A percentile compares a stretch with the other conserved stretches of the same genome.
phyloP scores from a whole-genome alignment of 2,888 invertebrate species.

The Lasioglossum figueresi region DNA sequence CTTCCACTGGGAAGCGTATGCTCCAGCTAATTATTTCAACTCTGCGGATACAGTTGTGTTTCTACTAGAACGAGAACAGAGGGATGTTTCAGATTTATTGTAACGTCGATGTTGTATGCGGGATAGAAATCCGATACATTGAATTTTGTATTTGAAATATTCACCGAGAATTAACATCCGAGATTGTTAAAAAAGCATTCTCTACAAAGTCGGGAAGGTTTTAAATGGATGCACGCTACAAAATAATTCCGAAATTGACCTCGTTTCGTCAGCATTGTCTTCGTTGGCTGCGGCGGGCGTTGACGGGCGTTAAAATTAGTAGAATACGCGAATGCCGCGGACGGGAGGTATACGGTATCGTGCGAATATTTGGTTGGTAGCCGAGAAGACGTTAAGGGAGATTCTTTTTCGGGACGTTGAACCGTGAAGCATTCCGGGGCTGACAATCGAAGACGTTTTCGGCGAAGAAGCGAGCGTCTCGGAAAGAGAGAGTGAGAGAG shows the following conservation, averaged over 20 bases:
- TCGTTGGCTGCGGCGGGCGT: neutral
- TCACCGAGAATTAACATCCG: neutral
- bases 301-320: neutral
- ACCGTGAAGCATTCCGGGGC: slow-evolving; percentile 4
- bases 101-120: neutral
- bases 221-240: neutral
- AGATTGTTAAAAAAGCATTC: neutral
- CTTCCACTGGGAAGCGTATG: neutral
- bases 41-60: neutral
- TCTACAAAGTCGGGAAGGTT: neutral
- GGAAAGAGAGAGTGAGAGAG: neutral
- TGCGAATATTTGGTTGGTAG: neutral
- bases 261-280: neutral
- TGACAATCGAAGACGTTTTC: slow-evolving; percentile 50
- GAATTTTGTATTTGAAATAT: neutral
- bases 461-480: slow-evolving; percentile 12
- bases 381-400: slow-evolving; percentile 7
- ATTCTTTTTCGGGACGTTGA: slow-evolving; percentile 25
- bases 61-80: neutral
- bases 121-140: neutral
- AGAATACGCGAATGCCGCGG: neutral
- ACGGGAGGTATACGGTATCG: neutral
- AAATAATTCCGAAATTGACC: neutral
- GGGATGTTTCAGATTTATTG: neutral
- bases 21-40: neutral